Conservation (phyloP, 2,113 vertebrate species). For the Gavialis gangeticus region DNA sequence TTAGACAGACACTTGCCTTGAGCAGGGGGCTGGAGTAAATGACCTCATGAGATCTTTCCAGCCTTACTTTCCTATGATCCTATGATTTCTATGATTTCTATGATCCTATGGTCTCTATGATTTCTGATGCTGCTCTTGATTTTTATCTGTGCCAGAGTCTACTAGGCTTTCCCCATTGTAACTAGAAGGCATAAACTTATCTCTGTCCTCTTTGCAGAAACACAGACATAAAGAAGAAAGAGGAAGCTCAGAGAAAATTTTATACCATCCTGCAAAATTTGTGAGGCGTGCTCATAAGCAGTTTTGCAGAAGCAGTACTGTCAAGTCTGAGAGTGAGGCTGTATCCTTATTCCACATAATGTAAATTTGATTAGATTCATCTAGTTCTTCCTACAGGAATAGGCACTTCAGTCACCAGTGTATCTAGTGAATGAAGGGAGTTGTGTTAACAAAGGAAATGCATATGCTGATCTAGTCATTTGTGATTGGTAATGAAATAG, state of each 20-base stretch:
- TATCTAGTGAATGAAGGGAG: fast-evolving
- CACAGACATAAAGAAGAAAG: neutral
- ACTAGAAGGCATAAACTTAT: neutral
- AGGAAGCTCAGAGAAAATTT: neutral
- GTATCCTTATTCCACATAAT: too few relatives aligned
- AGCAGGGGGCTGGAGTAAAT: too few relatives aligned
- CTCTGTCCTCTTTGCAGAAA: neutral
- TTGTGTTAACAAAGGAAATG: neutral
- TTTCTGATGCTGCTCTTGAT: neutral
- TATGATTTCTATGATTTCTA: too few relatives aligned
- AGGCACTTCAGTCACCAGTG: neutral
- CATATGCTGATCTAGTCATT: neutral
- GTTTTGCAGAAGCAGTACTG: neutral
- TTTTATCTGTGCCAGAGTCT: neutral
- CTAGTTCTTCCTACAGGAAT: neutral
- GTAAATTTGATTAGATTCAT: neutral
- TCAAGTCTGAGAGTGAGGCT: neutral
- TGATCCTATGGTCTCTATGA: neutral
- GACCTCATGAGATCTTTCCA: too few relatives aligned
- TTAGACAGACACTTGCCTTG: too few relatives aligned
- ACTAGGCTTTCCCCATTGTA: neutral
- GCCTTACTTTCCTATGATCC: too few relatives aligned
- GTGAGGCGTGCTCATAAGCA: neutral
- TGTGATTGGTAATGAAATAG: neutral
- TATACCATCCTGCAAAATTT: neutral